These are phyloP conservation scores for Lepidurus arcticus DNA, from an alignment of 1,140 invertebrate genomes.

Conservation along the genomic window DNA sequence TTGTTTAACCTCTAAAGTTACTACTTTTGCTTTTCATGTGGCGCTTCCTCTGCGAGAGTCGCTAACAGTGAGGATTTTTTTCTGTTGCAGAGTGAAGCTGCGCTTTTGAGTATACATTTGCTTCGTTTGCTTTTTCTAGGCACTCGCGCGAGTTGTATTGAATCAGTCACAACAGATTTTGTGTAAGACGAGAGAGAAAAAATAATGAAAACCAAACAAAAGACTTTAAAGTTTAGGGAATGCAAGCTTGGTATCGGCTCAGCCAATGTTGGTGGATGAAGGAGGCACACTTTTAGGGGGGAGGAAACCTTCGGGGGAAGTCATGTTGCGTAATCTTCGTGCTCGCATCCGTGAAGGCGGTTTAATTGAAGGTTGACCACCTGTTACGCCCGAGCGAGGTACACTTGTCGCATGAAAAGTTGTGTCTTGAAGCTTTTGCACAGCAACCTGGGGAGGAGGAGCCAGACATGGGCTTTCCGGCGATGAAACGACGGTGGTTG, in stretches of 20 bases:
- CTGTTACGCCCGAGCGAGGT: too few species aligned
- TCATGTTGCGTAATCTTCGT: background rate
- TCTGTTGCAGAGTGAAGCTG: background rate
- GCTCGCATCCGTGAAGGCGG: background rate
- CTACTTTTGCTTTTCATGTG: background rate
- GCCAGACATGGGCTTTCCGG: background rate
- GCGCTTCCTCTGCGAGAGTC: background rate
- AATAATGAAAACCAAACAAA: background rate
- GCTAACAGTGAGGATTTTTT: background rate
- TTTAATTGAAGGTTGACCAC: background rate
- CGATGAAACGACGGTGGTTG: background rate
- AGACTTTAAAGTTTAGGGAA: background rate
- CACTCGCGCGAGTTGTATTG: conserved; percentile 12
- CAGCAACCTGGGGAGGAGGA: background rate
- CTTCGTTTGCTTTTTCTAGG: conserved; percentile 14
- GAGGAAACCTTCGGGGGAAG: background rate
- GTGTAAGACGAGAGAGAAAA: background rate
- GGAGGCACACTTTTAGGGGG: background rate
- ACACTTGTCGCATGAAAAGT: too few species aligned
- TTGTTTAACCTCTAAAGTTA: background rate
- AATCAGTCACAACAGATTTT: background rate
- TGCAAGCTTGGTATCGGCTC: background rate
- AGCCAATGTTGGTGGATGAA: background rate
- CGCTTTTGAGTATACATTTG: background rate
- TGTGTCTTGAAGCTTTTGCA: background rate